Base-by-base conservation (phyloP, 2,888 invertebrate species). In the Microctonus aethiopoides region DNA sequence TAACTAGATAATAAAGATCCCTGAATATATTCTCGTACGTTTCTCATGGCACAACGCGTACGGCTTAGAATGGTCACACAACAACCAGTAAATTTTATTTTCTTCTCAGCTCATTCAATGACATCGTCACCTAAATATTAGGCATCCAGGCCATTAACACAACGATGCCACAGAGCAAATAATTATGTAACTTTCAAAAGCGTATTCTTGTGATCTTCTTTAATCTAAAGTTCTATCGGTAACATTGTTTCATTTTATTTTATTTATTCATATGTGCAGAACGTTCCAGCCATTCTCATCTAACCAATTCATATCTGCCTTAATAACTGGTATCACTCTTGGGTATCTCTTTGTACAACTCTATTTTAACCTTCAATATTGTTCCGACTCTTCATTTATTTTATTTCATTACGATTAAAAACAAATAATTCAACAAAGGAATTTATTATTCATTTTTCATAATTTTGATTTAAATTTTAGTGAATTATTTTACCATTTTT, bases 1-100 rank as follows among this genome's bases (percentile, higher is more conserved):
- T 82, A 84, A 83, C 80, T 83, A 85, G 75, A 81, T 79, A 82
- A 83, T 84, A 84, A 84, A 83, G 81, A 85, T 86, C 84, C 84
- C 84, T 86, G 85, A 86, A 85, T 83, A 80, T 75, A 75, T 68
- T 75, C 73, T 74, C 66, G 72, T 74, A 74, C 76, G 74, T 77
- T 74, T 64, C 72, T 75, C 77, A 79, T 81, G 80, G 79, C 81
- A 81, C 78, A n/a, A 78, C 74, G 74, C 75, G 74, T 79, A 77
- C 52, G 75, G 73, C 76, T 74, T 75, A 74, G 75, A 77, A 72
- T 74, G 70, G 74, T 77, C 75, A 73, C 70, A 67, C 75, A 79
- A 80, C 75, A 80, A 81, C 74, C 74, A 64, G 72, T 77, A 73
- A 76, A 77, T 70, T 75, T 67, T 75, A 72, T 62, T 67, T 60